Percentiles rank a stretch among this genome's conserved stretches.
phyloP scores from a whole-genome alignment of 2,888 invertebrate species.

The Allophyes oxyacanthae region DNA sequence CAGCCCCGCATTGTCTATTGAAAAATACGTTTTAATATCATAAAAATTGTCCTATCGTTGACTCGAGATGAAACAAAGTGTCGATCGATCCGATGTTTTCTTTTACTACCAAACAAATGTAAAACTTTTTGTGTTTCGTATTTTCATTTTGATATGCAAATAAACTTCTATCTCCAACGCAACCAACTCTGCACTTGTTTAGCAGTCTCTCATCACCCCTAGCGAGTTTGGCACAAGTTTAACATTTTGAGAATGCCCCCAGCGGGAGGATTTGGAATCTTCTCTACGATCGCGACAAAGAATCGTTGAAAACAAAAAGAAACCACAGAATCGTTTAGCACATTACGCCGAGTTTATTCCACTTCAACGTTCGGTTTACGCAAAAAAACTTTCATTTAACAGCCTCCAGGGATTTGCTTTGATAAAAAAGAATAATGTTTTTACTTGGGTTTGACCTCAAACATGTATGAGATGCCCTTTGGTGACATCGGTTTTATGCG shows the following conservation, averaged over 20 bases:
- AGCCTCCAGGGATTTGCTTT: slow-evolving; percentile 32
- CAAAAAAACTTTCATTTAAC: slow-evolving; percentile 47
- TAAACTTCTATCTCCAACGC: slow-evolving; percentile 26
- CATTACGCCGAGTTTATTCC: slow-evolving; percentile 32
- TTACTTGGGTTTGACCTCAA: slow-evolving; percentile 10
- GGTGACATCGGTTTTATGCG: background rate
- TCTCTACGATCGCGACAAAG: slow-evolving; percentile 31
- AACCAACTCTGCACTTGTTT: slow-evolving; percentile 21
- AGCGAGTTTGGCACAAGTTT: slow-evolving; percentile 51
- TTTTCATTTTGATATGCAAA: slow-evolving; percentile 7
- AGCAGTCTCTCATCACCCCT: slow-evolving; percentile 41
- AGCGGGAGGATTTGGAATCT: slow-evolving; percentile 54
- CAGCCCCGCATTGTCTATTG: no score
- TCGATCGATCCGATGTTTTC: no score
- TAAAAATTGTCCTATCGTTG: no score
- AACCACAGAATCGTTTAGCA: slow-evolving; percentile 46
- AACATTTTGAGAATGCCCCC: slow-evolving; percentile 53
- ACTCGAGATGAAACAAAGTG: no score
- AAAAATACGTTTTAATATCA: no score
- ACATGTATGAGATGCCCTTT: slow-evolving; percentile 7
- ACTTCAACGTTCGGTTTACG: slow-evolving; percentile 27
- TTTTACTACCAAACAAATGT: no score
- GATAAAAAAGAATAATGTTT: slow-evolving; percentile 32
- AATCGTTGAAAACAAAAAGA: slow-evolving; percentile 52
- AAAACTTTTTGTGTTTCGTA: slow-evolving; percentile 11